These are phyloP conservation scores for Lonchura striata DNA, from an alignment of 2,113 vertebrate species.

Conservation along the genomic window DNA sequence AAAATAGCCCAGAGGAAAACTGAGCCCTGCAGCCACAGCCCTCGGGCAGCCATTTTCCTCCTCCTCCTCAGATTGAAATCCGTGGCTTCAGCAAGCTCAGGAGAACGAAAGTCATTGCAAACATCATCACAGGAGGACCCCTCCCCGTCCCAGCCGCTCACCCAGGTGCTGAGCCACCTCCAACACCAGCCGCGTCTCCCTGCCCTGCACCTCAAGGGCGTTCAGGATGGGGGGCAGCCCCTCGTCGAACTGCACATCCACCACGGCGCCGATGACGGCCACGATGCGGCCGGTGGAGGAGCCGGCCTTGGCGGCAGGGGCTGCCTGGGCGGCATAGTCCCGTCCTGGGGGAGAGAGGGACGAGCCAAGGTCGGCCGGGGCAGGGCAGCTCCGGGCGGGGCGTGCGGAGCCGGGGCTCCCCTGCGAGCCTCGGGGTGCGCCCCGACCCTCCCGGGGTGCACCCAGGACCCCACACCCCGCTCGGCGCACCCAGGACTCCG, in stretches of 20 bases:
- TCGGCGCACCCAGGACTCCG: accelerated
- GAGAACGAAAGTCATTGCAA: conserved; percentile 82
- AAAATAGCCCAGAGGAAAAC: not conserved
- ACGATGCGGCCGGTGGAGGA: conserved; percentile 83
- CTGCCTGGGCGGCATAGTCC: conserved; percentile 85
- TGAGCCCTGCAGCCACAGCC: not conserved
- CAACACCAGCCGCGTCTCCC: conserved; percentile 89
- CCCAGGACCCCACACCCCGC: too few species aligned
- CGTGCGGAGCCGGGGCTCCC: not conserved
- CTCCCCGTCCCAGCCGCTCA: conserved; percentile 43
- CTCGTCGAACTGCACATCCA: conserved; percentile 97
- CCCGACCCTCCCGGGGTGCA: not conserved
- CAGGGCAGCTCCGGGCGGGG: not conserved
- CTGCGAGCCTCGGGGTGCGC: accelerated
- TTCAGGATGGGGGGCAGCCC: conserved; percentile 94
- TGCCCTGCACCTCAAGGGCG: conserved; percentile 89
- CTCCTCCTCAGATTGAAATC: conserved; percentile 72
- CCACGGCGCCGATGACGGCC: conserved; percentile 96
- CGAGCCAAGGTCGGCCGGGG: not conserved
- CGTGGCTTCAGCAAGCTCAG: conserved; percentile 82
- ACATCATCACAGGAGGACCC: conserved; percentile 75
- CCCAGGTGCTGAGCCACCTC: conserved; percentile 98
- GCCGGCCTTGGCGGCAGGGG: conserved; percentile 75
- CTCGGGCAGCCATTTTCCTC: not conserved
- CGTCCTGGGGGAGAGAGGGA: conserved; percentile 70